Evolutionary conservation across 2,888 invertebrate species (phyloP).

Genomic region (Cataglyphis rosenhaueri): DNA sequence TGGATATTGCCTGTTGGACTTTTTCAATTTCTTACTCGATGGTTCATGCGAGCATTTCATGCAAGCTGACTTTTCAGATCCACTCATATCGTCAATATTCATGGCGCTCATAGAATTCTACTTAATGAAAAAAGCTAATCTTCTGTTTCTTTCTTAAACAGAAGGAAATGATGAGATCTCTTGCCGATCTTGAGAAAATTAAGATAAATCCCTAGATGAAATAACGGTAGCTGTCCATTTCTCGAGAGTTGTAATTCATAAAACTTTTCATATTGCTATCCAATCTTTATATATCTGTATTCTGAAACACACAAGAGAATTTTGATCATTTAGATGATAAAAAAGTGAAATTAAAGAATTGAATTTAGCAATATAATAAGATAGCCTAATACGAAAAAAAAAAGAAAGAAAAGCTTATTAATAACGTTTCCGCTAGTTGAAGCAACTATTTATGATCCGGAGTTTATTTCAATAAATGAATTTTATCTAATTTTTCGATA

Average conservation of each 20-base stretch:
- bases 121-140: background rate
- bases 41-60: too few species aligned
- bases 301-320: slow-evolving; percentile 35
- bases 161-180: background rate
- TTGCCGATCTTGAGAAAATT: background rate
- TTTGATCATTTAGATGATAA: background rate
- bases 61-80: background rate
- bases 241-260: background rate
- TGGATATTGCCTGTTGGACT: slow-evolving; percentile 1
- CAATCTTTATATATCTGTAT: background rate
- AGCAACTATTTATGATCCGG: background rate
- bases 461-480: background rate
- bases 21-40: too few species aligned
- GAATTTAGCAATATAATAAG: background rate
- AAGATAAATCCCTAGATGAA: background rate
- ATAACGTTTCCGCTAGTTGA: background rate
- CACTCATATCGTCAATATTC: slow-evolving; percentile 42
- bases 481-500: background rate
- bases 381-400: background rate
- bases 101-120: slow-evolving; percentile 19
- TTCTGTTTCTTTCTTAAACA: background rate
- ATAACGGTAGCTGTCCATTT: background rate
- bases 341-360: background rate
- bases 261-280: background rate
- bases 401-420: background rate